These are phyloP conservation scores for Pectinophora gossypiella DNA, from an alignment of 1,140 invertebrate species.

Conservation along the genomic window DNA sequence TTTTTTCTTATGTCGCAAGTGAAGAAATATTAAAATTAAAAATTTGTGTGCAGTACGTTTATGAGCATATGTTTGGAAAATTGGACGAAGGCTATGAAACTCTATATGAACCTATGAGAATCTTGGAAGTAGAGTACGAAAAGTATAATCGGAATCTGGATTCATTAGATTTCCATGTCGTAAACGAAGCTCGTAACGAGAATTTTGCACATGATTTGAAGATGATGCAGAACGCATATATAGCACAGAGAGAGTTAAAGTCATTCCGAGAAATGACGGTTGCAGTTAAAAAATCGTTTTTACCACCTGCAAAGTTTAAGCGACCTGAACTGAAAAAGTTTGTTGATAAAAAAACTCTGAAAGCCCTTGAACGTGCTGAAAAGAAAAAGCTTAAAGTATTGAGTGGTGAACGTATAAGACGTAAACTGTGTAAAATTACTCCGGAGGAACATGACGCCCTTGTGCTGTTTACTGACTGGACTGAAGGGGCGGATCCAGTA, in stretches of 20 bases:
- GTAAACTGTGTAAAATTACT: slow-evolving; percentile 37
- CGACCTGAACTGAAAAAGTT: slow-evolving; percentile 41
- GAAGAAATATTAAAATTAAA: slow-evolving; percentile 24
- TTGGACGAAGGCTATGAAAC: slow-evolving; percentile 73
- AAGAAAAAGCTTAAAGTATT: slow-evolving; percentile 39
- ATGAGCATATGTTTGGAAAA: slow-evolving; percentile 77
- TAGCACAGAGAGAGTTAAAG: slow-evolving; percentile 77
- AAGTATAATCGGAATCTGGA: slow-evolving; percentile 76
- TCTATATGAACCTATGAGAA: slow-evolving; percentile 77
- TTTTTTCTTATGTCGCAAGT: slow-evolving; percentile 73
- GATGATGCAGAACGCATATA: slow-evolving; percentile 76
- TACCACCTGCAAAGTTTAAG: slow-evolving; percentile 60
- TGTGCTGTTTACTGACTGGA: slow-evolving; percentile 71
- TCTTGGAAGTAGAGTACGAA: slow-evolving; percentile 79
- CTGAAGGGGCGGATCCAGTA: slow-evolving; percentile 58
- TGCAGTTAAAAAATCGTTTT: slow-evolving; percentile 75
- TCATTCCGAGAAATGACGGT: slow-evolving; percentile 72
- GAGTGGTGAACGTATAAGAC: slow-evolving; percentile 25
- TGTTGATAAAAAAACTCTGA: slow-evolving; percentile 42
- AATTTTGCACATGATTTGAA: slow-evolving; percentile 77
- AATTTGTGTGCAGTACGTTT: slow-evolving; percentile 80
- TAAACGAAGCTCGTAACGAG: slow-evolving; percentile 72
- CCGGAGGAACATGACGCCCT: slow-evolving; percentile 61
- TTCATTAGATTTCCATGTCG: slow-evolving; percentile 76
- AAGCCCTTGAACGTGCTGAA: slow-evolving; percentile 33